phyloP scores from a whole-genome alignment of 2,113 vertebrate species.

The Solea solea region DNA sequence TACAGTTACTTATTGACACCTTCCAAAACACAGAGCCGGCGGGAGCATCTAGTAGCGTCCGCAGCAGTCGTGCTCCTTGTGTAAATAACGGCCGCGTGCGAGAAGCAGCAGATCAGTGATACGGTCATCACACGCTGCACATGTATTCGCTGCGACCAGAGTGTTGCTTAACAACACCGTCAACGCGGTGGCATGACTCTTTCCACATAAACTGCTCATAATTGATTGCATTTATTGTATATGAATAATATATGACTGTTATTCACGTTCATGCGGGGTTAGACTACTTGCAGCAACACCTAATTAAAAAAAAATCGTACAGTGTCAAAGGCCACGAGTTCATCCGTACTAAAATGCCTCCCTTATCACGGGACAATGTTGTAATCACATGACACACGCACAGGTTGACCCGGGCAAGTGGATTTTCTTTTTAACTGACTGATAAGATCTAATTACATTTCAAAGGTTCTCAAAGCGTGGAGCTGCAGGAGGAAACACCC shows the following conservation, averaged over 20 bases:
- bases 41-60: too few relatives aligned
- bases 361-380: constrained; percentile 62
- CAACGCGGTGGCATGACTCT: too few relatives aligned
- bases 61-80: too few relatives aligned
- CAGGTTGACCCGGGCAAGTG: constrained; percentile 51
- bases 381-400: constrained; percentile 66
- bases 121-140: too few relatives aligned
- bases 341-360: constrained; percentile 55
- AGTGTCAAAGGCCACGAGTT: constrained; percentile 56
- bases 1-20: too few relatives aligned
- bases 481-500: constrained; percentile 53
- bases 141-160: too few relatives aligned
- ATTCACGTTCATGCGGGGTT: background rate
- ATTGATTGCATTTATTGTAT: too few relatives aligned
- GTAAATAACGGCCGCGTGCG: too few relatives aligned
- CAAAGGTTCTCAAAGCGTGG: constrained; percentile 69
- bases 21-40: too few relatives aligned
- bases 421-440: constrained; percentile 64
- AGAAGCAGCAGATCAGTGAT: too few relatives aligned
- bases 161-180: too few relatives aligned
- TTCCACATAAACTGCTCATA: too few relatives aligned
- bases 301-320: constrained; percentile 22
- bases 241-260: background rate
- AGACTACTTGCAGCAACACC: constrained; percentile 2
- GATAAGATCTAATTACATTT: constrained; percentile 78